Base-by-base conservation (phyloP, 2,888 invertebrate species). In the Heliconius ismenius region DNA sequence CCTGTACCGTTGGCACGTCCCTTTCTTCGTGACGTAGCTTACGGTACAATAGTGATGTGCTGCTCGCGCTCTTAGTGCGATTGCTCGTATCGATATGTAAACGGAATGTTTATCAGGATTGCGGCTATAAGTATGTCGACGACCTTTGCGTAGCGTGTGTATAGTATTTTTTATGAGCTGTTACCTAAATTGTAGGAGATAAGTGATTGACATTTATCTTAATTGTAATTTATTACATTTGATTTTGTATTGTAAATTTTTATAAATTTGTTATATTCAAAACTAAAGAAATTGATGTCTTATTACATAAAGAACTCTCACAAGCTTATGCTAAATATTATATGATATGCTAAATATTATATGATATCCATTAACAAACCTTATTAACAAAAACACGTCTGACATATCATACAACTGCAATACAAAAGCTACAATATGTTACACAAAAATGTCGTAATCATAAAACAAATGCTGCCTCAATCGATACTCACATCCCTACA, bases 11-110 rank as follows among this genome's bases (percentile, higher is more conserved):
- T 89, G 86, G 83, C 82, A 83, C 89, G 86, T 93, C 93, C 93
- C 93, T 93, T 93, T 93, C 93, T 90, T 91, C 91, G 91, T 93
- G 93, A 93, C 93, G 93, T 92, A 87, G 91, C 84, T 86, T 89
- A 93, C 93, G 93, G 93, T 93, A 92, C 89, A 86, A 82, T 87
- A 92, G 91, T 89, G 93, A 83, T 85, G 92, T 74, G 76, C 80
- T 73, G 39, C 39, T 73, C 26, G 64, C 21, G 58, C 13, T 36
- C 7, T 58, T 58, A n/a, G 58, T 58, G 21, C 9, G 9, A 58
- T 58, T 21, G 58, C 11, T 28, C 64, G 68, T 78, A 60, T 79
- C 81, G 77, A 76, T 67, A 63, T 70, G 77, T 72, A 65, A 39
- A 49, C 21, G 58, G 79, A 79, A 79, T 79, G 26, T 73, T 76